Conservation (phyloP, 2,888 invertebrate genomes). For the Myopa testacea region DNA sequence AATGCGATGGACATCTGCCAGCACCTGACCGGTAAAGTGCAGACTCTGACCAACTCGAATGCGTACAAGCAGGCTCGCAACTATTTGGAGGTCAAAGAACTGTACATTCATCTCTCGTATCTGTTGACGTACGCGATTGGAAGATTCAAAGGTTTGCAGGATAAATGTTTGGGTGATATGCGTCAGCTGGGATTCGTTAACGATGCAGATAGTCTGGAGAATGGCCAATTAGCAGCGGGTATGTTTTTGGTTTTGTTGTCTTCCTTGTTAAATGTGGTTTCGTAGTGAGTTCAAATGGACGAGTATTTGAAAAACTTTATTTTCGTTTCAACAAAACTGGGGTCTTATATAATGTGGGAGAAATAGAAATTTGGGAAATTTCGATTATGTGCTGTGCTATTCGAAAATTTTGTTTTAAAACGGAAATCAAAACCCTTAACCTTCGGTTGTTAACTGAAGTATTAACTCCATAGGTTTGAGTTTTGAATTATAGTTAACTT, state of each 20-base stretch:
- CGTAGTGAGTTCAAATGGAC: too few species aligned
- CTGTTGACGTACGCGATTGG: constrained; percentile 67
- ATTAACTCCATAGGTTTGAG: too few species aligned
- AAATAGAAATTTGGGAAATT: too few species aligned
- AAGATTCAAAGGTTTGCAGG: constrained; percentile 66
- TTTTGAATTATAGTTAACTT: too few species aligned
- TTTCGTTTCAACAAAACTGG: too few species aligned
- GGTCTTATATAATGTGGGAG: too few species aligned
- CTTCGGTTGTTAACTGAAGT: too few species aligned
- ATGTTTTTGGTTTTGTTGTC: constrained; percentile 46
- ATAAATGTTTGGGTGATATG: constrained; percentile 67
- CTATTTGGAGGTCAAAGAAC: constrained; percentile 66
- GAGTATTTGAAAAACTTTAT: too few species aligned
- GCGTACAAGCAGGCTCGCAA: constrained; percentile 66
- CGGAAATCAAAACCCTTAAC: too few species aligned
- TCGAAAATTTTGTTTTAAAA: too few species aligned
- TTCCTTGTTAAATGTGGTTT: neutral
- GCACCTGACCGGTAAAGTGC: constrained; percentile 66
- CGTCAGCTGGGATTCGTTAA: constrained; percentile 65
- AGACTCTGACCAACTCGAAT: constrained; percentile 67
- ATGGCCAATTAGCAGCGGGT: constrained; percentile 66
- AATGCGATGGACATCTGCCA: constrained; percentile 67
- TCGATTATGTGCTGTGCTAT: too few species aligned
- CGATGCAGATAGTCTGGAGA: constrained; percentile 66
- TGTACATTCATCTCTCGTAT: constrained; percentile 68